Base-by-base conservation (phyloP, 2,797 vertebrate genomes). In the Siniperca undulata region DNA sequence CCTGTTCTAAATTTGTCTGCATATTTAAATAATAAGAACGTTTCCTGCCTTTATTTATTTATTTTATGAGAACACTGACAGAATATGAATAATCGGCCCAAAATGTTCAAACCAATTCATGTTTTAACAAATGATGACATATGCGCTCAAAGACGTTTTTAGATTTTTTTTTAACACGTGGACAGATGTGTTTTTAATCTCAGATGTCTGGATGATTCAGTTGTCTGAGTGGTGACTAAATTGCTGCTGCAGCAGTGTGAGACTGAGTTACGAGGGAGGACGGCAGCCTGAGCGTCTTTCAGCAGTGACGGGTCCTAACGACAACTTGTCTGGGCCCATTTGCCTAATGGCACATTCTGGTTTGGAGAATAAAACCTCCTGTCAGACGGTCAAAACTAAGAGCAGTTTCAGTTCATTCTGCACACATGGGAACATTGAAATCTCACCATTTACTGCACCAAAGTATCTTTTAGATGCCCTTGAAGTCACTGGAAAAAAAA, bases 181-280 rank as follows among this genome's bases (percentile, higher is more conserved):
- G 90, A 91, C 85, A 70, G 89, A 86, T 65, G 85, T 0, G 82
- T 89, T 90, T 93, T 90, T 93, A 77, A 91, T 92, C 88, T 89
- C 65, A 14, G 70, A 80, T 40, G 89, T 90, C 90, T 85, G 75
- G 78, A 74, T 81, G 88, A 88, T 83, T 88, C 86, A 72, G 77
- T 30, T 27, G 78, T 78, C 69, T 80, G 88, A 83, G 78, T 8
- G 68, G 19, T 74, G 87, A 90, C 81, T 90, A 85, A 85, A 91
- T 78, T 24, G 58, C 75, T 14, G 65, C 71, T 34, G 52, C 71
- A 42, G 70, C 70, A 0, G 74, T 16, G 55, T 11, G 48, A 50
- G 59, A 46, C 52, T 2, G 22, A 46, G 79, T 78, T 50, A 27
- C 8, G 55, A 76, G 46, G 80, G 36, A 48, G 55, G 55, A 73